Evolutionary conservation across 2,888 invertebrate species (phyloP).

Genomic region (Xestia c-nigrum): DNA sequence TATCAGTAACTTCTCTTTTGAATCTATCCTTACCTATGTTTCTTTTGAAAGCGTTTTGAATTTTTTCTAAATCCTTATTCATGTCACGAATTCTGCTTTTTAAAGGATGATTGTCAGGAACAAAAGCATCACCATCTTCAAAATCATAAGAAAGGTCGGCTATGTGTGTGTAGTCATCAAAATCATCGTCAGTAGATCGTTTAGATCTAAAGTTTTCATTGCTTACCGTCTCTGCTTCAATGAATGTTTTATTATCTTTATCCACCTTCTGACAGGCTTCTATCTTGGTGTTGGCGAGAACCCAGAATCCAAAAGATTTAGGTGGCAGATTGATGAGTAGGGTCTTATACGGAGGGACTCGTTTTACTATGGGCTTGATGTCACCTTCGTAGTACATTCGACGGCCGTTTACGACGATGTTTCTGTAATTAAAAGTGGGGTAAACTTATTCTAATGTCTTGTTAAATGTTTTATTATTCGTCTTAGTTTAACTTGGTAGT

Average conservation of each 20-base stretch:
- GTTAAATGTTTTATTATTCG: neutral
- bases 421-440: constrained; percentile 78
- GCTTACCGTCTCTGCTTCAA: constrained; percentile 63
- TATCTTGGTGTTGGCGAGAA: constrained; percentile 92
- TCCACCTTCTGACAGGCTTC: constrained; percentile 87
- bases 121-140: constrained; percentile 59
- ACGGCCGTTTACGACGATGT: constrained; percentile 92
- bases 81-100: constrained; percentile 71
- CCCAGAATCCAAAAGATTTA: constrained; percentile 94
- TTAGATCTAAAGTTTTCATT: constrained; percentile 68
- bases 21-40: constrained; percentile 63
- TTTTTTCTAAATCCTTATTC: constrained; percentile 75
- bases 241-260: constrained; percentile 62
- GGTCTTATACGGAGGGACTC: constrained; percentile 88
- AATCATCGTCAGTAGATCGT: constrained; percentile 72
- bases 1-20: constrained; percentile 69
- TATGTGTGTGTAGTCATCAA: constrained; percentile 59
- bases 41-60: constrained; percentile 68
- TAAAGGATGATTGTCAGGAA: constrained; percentile 67
- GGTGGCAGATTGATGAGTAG: constrained; percentile 91
- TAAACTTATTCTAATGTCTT: neutral
- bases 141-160: constrained; percentile 66
- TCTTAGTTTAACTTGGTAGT: neutral
- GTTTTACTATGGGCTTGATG: constrained; percentile 89
- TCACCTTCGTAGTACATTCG: constrained; percentile 90